Base-by-base conservation (phyloP, 2,113 vertebrate genomes). In the Mugil cephalus region DNA sequence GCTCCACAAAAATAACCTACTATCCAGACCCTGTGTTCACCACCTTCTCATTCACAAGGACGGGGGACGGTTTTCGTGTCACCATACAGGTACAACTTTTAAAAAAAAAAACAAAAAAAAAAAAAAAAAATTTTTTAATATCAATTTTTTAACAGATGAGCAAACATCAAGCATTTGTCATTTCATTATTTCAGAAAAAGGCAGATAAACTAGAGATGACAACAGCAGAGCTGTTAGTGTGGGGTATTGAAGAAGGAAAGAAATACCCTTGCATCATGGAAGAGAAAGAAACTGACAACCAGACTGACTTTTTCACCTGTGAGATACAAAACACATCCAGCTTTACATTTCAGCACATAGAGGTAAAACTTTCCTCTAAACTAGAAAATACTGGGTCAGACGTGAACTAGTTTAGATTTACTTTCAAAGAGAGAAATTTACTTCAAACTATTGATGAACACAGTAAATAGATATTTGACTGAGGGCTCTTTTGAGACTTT, bases 131-230 rank as follows among this genome's bases (percentile, higher is more conserved):
- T 30, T 30, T 30, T 30, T 5, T 30, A 3, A 39, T 39, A 10
- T 7, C 4, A 1, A 6, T 39, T 39, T 39, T 39, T 9, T 39
- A 8, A 39, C 38, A 39, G 10, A 39, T 39, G 38, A 6, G 38
- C 38, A 39, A 10, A 39, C 38, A 39, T 39, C 8, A 39, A 10
- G 10, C 38, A 39, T 39, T 10, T 9, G 38, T 39, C 10, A 19
- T 34, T 18, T 58, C 80, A 60, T 83, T 4, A 47, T 68, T 87
- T 21, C 75, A 98, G 97, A 98, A 97, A 96, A 92, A 85, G 79
- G 90, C 88, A 0, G 97, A 98, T 82, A 77, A 88, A 14, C 93
- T 99, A 83, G 86, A 92, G 62, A 94, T 99, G 78, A 92, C 48
- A 15, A 19, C 18, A 30, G 73, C 54, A 0, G 97, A 99, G 30